Percentiles rank a stretch among this genome's conserved stretches.
These are phyloP conservation scores for Gobiocypris rarus DNA, from an alignment of 2,113 vertebrate species.

Conservation along the genomic window DNA sequence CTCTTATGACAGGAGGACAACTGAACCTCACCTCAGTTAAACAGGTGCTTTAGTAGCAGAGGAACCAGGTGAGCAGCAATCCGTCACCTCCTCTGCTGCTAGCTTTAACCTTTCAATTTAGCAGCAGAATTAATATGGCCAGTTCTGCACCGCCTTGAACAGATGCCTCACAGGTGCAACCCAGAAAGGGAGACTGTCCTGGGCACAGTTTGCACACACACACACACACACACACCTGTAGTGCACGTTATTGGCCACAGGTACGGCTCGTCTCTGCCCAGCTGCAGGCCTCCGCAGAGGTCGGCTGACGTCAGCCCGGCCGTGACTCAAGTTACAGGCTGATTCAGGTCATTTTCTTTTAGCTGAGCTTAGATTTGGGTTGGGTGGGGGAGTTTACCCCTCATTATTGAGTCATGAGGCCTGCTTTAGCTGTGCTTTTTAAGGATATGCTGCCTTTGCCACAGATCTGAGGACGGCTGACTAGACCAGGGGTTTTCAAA, in stretches of 20 bases:
- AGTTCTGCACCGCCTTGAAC: slow-evolving; percentile 66
- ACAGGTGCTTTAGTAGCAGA: slow-evolving; percentile 54
- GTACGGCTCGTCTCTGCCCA: background rate
- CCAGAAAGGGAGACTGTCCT: slow-evolving; percentile 55
- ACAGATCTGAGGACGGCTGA: slow-evolving; percentile 1
- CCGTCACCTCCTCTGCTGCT: slow-evolving; percentile 51
- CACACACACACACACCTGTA: slow-evolving; percentile 21
- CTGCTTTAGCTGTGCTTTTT: slow-evolving; percentile 36
- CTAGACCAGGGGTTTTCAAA: background rate
- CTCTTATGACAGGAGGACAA: slow-evolving; percentile 47
- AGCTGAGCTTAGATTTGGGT: slow-evolving; percentile 52
- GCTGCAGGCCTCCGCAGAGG: slow-evolving; percentile 45
- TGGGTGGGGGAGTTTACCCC: slow-evolving; percentile 26
- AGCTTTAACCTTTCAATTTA: slow-evolving; percentile 76
- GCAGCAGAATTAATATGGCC: slow-evolving; percentile 67
- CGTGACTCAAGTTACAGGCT: slow-evolving; percentile 63
- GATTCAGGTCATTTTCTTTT: slow-evolving; percentile 68
- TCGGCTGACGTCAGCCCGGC: slow-evolving; percentile 61
- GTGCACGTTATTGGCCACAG: background rate
- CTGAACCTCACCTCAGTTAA: slow-evolving; percentile 59
- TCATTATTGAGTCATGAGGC: slow-evolving; percentile 39
- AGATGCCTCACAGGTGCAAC: slow-evolving; percentile 60
- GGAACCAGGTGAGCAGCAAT: slow-evolving; percentile 55
- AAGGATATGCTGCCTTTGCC: slow-evolving; percentile 20
- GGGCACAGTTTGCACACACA: slow-evolving; percentile 32